Conservation (phyloP, 2,797 vertebrate species). For the Tragopan temminckii region DNA sequence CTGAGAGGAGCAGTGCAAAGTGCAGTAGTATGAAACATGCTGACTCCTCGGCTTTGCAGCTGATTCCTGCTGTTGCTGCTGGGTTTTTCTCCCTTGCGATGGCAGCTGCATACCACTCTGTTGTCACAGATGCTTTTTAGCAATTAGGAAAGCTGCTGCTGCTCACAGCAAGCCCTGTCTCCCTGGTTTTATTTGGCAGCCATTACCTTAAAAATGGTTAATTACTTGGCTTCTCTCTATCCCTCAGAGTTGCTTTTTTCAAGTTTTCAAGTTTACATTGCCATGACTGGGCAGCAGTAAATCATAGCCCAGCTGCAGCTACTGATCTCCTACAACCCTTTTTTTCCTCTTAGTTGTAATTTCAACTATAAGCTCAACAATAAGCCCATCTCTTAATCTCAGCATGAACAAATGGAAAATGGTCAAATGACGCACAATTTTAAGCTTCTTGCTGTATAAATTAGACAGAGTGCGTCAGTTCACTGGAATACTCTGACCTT, state of each 20-base stretch:
- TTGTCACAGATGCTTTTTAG: slow-evolving; percentile 13
- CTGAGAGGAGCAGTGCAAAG: accelerated
- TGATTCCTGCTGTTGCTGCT: not conserved
- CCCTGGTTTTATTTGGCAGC: not conserved
- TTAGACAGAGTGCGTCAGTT: slow-evolving; percentile 78
- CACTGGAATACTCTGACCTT: slow-evolving; percentile 82
- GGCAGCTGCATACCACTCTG: not conserved
- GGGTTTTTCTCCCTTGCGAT: not conserved
- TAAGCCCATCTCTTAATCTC: slow-evolving; percentile 79
- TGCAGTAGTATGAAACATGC: not conserved
- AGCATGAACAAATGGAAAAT: slow-evolving; percentile 79
- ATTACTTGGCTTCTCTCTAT: slow-evolving; percentile 9
- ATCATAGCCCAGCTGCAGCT: slow-evolving; percentile 67
- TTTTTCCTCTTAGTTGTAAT: slow-evolving; percentile 74
- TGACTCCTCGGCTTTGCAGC: not conserved
- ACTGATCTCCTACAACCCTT: slow-evolving; percentile 64
- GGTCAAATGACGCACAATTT: slow-evolving; percentile 80
- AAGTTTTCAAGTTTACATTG: slow-evolving; percentile 48
- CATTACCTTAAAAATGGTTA: slow-evolving; percentile 44
- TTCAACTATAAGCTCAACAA: slow-evolving; percentile 78
- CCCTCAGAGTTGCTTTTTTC: slow-evolving; percentile 35
- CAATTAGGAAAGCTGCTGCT: not conserved
- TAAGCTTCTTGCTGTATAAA: slow-evolving; percentile 78
- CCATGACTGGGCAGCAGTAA: slow-evolving; percentile 45
- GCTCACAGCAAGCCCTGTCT: not conserved